A percentile compares a stretch with the other conserved stretches of the same genome.
Conservation (phyloP, 2,888 invertebrate species). For the Drosophila acutilabella region DNA sequence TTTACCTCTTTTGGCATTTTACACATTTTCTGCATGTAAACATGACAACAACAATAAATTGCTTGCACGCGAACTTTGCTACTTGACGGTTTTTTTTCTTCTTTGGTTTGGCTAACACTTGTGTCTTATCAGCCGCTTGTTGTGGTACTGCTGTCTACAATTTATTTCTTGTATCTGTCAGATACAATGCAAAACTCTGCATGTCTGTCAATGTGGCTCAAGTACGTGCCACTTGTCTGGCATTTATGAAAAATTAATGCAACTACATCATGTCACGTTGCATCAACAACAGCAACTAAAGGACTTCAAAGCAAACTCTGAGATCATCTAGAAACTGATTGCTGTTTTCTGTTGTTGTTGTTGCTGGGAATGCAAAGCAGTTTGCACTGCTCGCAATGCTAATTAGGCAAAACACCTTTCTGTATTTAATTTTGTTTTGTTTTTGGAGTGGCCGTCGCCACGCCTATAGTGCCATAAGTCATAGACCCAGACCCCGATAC, state of each 20-base stretch:
- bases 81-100: conserved; percentile 31
- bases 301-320: conserved; percentile 22
- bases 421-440: too few species aligned
- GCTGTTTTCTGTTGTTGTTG: conserved; percentile 18
- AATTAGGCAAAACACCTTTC: conserved; percentile 55
- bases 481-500: conserved; percentile 24
- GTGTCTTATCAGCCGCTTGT: conserved; percentile 56
- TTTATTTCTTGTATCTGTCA: conserved; percentile 51
- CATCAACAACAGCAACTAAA: conserved; percentile 10
- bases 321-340: conserved; percentile 6
- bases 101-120: conserved; percentile 21
- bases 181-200: conserved; percentile 38
- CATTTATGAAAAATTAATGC: conserved; percentile 50
- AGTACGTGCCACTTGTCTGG: conserved; percentile 42
- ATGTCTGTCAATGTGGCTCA: conserved; percentile 43
- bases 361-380: conserved; percentile 26
- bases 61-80: conserved; percentile 59
- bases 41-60: conserved; percentile 54
- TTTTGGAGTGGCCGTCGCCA: conserved; percentile 15
- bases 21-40: conserved; percentile 56
- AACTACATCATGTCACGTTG: conserved; percentile 61
- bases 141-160: conserved; percentile 21
- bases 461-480: conserved; percentile 35
- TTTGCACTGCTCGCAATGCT: conserved; percentile 37
- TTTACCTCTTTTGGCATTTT: conserved; percentile 45